A percentile compares a stretch with the other conserved stretches of the same genome.
phyloP scores from a whole-genome alignment of 2,113 vertebrate genomes.

The Archilochus colubris region DNA sequence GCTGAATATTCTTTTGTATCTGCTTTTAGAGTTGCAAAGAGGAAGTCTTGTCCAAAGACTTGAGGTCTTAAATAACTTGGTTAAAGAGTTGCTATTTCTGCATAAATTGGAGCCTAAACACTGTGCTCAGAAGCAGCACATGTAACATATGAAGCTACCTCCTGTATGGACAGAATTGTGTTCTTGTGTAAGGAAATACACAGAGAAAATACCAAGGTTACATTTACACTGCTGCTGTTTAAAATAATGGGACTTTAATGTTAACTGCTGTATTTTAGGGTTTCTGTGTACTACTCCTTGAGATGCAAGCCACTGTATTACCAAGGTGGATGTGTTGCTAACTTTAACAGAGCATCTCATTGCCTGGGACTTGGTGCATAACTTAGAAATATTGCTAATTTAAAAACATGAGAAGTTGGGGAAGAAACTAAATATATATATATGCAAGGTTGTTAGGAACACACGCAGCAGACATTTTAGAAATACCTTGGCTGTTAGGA shows the following conservation, averaged over 20 bases:
- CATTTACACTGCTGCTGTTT: not conserved
- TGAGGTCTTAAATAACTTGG: not conserved
- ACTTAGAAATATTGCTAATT: not conserved
- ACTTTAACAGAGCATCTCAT: not conserved
- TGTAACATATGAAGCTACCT: fast-evolving
- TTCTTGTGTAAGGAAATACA: not conserved
- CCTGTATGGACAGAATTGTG: not conserved
- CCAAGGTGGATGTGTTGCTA: not conserved
- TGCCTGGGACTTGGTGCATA: not conserved
- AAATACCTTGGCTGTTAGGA: fast-evolving
- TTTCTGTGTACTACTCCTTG: not conserved
- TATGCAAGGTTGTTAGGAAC: not conserved
- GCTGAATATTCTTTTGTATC: not conserved
- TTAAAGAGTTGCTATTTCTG: not conserved
- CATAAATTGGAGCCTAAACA: not conserved
- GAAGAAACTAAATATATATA: not conserved
- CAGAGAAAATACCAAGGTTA: not conserved
- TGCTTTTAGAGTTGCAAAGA: not conserved
- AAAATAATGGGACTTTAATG: not conserved
- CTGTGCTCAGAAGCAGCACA: not conserved
- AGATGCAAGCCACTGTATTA: not conserved
- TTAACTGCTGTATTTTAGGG: not conserved
- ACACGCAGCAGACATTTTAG: not conserved
- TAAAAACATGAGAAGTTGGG: not conserved
- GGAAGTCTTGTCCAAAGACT: not conserved